phyloP scores from a whole-genome alignment of 2,113 vertebrate genomes.

The Grus americana region DNA sequence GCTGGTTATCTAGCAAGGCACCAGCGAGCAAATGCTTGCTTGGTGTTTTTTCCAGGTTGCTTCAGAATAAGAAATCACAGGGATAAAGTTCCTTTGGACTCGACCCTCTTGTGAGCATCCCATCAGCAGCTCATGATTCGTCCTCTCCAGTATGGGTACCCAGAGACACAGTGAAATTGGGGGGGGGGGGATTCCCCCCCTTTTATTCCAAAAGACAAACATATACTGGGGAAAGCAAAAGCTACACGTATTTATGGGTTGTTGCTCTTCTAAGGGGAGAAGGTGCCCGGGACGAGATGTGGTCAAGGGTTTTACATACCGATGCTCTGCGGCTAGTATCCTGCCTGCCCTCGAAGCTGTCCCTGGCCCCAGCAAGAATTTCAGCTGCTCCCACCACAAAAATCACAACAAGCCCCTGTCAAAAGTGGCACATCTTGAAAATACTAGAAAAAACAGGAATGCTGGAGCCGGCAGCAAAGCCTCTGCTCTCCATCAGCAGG shows the following conservation, averaged over 20 bases:
- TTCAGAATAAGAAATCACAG: background rate
- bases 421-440: background rate
- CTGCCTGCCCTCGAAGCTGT: background rate
- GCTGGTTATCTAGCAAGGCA: background rate
- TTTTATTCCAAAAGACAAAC: background rate
- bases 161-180: background rate
- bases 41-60: background rate
- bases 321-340: background rate
- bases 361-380: background rate
- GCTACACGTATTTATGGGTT: background rate
- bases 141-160: background rate
- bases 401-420: background rate
- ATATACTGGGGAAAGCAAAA: background rate
- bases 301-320: accelerated
- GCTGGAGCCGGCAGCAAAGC: background rate
- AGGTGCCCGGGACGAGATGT: background rate
- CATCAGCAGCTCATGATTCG: background rate
- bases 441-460: background rate
- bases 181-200: too few species aligned
- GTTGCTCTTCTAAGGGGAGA: background rate
- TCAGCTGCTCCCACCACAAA: background rate
- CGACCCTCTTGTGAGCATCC: background rate
- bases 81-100: background rate
- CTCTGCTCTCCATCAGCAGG: background rate
- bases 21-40: background rate